phyloP scores from a whole-genome alignment of 2,113 vertebrate species.

The Trochalopteron elliotii region DNA sequence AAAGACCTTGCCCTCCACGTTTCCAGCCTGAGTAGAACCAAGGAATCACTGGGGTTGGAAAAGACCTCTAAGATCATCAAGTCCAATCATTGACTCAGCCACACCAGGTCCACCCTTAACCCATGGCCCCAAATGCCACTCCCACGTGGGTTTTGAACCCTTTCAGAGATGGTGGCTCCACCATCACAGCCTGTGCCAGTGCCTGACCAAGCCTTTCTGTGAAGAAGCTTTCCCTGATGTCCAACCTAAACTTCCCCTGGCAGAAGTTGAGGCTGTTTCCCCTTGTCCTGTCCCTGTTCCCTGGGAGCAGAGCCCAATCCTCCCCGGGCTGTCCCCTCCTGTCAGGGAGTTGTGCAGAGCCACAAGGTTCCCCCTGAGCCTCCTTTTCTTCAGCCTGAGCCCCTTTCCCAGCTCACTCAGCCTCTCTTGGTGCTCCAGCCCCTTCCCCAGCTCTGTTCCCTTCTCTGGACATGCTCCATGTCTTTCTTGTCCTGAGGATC shows the following conservation, averaged over 20 bases:
- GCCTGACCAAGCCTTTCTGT: neutral
- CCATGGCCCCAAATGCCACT: neutral
- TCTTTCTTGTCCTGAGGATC: neutral
- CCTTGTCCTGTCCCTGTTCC: neutral
- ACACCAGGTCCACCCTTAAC: too few species aligned
- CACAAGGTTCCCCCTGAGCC: neutral
- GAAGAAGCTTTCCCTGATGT: neutral
- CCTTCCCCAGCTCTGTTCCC: neutral
- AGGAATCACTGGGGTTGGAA: neutral
- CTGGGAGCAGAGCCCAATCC: neutral
- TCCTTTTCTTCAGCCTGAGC: neutral
- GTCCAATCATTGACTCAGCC: neutral
- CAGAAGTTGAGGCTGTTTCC: fast-evolving
- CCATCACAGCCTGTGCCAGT: neutral
- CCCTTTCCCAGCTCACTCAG: neutral
- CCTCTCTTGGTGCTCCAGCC: fast-evolving
- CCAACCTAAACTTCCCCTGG: fast-evolving
- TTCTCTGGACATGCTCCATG: neutral
- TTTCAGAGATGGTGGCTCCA: neutral
- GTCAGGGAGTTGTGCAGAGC: neutral
- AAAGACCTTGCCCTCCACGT: neutral
- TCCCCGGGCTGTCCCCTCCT: neutral
- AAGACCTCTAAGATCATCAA: neutral
- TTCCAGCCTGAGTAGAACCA: neutral
- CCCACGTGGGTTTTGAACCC: fast-evolving